A percentile compares a stretch with the other conserved stretches of the same genome.
Evolutionary conservation across 2,888 invertebrate species (phyloP).

Genomic region (Cryptus armator): DNA sequence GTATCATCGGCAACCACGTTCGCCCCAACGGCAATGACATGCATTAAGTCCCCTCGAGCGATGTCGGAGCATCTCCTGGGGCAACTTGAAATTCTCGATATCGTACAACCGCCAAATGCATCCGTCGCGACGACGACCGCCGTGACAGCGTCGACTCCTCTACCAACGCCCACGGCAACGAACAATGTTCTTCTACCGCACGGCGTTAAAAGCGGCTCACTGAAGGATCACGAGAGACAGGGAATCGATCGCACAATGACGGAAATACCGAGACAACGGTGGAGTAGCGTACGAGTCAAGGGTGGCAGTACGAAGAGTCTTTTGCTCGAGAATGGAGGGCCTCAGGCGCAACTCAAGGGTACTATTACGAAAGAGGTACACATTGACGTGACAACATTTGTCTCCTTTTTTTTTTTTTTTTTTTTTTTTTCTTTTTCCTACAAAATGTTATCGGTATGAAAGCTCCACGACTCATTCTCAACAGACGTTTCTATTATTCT

Average conservation of each 20-base stretch:
- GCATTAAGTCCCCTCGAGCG: slow-evolving; percentile 83
- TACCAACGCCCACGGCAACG: slow-evolving; percentile 43
- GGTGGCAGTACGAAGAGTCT: slow-evolving; percentile 84
- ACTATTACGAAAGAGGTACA: slow-evolving; percentile 82
- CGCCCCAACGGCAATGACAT: slow-evolving; percentile 81
- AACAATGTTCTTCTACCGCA: slow-evolving; percentile 57
- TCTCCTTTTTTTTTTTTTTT: neutral
- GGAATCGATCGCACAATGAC: slow-evolving; percentile 73
- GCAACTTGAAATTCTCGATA: slow-evolving; percentile 76
- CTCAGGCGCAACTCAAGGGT: slow-evolving; percentile 79
- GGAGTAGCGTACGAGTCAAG: slow-evolving; percentile 83
- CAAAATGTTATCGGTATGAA: neutral
- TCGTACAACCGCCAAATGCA: slow-evolving; percentile 74
- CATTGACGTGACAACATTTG: neutral
- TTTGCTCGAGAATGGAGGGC: slow-evolving; percentile 83
- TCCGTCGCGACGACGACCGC: slow-evolving; percentile 73
- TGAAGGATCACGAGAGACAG: slow-evolving; percentile 79
- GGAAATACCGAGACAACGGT: slow-evolving; percentile 80
- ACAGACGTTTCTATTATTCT: neutral
- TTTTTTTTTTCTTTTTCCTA: neutral
- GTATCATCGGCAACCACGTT: slow-evolving; percentile 82
- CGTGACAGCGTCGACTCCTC: slow-evolving; percentile 32
- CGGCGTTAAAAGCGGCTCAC: slow-evolving; percentile 78
- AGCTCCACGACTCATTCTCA: no score
- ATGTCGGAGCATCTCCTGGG: slow-evolving; percentile 83